A percentile compares a stretch with the other conserved stretches of the same genome.
Evolutionary conservation across 2,888 invertebrate genomes (phyloP).

Genomic region (Sthenelais limicola): DNA sequence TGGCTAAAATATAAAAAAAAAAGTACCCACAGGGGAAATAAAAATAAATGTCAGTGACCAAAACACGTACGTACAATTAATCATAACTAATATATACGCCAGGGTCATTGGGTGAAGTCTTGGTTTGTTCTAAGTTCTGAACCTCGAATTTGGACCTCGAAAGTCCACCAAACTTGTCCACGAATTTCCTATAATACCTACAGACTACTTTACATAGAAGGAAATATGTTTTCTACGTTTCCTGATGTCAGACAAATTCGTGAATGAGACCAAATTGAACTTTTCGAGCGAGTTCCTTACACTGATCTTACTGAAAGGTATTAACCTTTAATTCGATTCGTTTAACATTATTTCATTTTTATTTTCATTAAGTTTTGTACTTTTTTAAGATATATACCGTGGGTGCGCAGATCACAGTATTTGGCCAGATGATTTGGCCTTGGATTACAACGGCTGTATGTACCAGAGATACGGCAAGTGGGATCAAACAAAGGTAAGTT

Average conservation of each 20-base stretch:
- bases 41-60: neutral
- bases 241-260: too few relatives aligned
- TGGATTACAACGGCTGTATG: conserved; percentile 30
- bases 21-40: neutral
- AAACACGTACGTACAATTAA: neutral
- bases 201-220: too few relatives aligned
- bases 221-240: too few relatives aligned
- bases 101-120: too few relatives aligned
- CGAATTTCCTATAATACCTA: too few relatives aligned
- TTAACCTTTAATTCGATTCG: too few relatives aligned
- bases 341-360: too few relatives aligned
- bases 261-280: neutral
- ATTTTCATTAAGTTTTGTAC: too few relatives aligned
- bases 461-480: conserved; percentile 34
- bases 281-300: neutral
- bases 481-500: conserved; percentile 6
- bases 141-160: too few relatives aligned
- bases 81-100: neutral
- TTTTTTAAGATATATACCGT: conserved; percentile 30
- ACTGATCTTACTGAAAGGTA: neutral
- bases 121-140: too few relatives aligned
- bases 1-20: too few relatives aligned
- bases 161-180: too few relatives aligned
- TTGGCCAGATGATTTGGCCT: conserved; percentile 22
- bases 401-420: conserved; percentile 33